Percentiles rank a stretch among this genome's conserved stretches.
These are phyloP conservation scores for Tricholauxania praeusta DNA, from an alignment of 2,888 invertebrate species.

Conservation along the genomic window DNA sequence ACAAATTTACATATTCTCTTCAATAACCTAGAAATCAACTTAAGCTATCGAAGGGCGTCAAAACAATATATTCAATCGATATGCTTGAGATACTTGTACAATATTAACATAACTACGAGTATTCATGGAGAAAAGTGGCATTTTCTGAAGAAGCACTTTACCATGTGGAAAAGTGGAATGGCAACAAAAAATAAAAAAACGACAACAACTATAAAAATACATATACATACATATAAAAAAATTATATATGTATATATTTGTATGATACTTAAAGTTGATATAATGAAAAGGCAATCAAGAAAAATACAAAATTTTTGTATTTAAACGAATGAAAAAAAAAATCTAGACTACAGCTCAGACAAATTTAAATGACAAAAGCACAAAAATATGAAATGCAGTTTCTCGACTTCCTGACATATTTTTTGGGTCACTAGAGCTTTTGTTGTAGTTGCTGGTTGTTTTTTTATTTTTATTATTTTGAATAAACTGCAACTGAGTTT, in stretches of 20 bases:
- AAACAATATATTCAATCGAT: constrained; percentile 12
- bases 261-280: too few relatives aligned
- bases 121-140: neutral
- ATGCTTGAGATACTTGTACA: neutral
- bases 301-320: too few relatives aligned
- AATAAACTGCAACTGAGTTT: neutral
- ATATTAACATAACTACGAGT: neutral
- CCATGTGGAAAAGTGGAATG: neutral
- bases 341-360: constrained; percentile 1
- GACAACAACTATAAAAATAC: neutral
- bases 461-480: neutral
- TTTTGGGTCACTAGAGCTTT: neutral
- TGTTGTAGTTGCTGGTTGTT: neutral
- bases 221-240: too few relatives aligned
- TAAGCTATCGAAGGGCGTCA: constrained; percentile 1
- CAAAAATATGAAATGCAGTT: constrained; percentile 4
- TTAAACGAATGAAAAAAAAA: too few relatives aligned
- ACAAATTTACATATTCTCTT: too few relatives aligned
- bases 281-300: too few relatives aligned
- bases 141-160: constrained; percentile 11
- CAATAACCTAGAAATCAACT: neutral
- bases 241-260: too few relatives aligned
- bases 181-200: neutral
- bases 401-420: neutral
- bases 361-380: constrained; percentile 11